These are phyloP conservation scores for Nannospalax galili DNA, from an alignment of 2,113 vertebrate genomes.

Conservation along the genomic window DNA sequence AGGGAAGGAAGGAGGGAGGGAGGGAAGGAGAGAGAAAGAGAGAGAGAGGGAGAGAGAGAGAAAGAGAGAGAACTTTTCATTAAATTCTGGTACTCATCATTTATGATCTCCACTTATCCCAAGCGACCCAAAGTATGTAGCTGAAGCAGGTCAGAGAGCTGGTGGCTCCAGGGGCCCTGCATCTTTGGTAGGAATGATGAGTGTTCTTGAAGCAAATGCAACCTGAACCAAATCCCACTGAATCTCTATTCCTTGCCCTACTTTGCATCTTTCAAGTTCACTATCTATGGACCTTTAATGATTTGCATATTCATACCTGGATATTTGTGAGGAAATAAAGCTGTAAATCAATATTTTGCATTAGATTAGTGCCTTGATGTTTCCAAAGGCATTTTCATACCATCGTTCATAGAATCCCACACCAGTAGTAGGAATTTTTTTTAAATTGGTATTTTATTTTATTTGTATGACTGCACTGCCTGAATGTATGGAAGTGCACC, in stretches of 20 bases:
- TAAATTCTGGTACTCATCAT: conserved; percentile 56
- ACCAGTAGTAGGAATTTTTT: not conserved
- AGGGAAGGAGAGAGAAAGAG: not conserved
- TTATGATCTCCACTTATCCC: conserved; percentile 62
- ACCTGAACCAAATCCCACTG: not conserved
- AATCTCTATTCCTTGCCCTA: not conserved
- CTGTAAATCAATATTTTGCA: conserved; percentile 21
- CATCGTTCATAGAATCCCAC: not conserved
- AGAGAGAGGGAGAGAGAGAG: not conserved
- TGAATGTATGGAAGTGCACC: no score
- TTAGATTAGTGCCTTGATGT: not conserved
- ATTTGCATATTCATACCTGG: not conserved
- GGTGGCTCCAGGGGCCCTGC: not conserved
- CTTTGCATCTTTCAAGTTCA: not conserved
- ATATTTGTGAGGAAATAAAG: conserved; percentile 37
- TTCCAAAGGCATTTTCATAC: conserved; percentile 6
- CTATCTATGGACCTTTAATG: not conserved
- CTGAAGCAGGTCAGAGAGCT: not conserved
- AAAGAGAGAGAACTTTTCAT: conserved; percentile 58
- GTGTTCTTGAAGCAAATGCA: not conserved
- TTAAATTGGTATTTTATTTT: no score
- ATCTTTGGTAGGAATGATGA: not conserved
- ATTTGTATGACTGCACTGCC: no score
- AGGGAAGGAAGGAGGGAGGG: not conserved
- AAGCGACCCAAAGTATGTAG: not conserved